A percentile compares a stretch with the other conserved stretches of the same genome.
Evolutionary conservation across 1,140 invertebrate genomes (phyloP).

Genomic region (Caenorhabditis brenneri): DNA sequence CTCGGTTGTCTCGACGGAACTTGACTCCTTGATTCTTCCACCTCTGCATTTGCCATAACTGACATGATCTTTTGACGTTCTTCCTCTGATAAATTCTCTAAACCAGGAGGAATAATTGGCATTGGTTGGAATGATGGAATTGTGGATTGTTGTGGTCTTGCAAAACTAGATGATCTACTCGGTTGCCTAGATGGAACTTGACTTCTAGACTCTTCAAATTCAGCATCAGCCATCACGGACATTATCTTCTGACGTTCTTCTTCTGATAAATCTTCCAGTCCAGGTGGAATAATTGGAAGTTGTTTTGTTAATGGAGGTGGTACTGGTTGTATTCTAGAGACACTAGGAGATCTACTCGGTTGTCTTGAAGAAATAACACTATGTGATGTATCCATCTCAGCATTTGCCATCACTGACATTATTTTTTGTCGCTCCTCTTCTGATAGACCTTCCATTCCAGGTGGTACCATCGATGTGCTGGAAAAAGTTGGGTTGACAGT

Average conservation of each 20-base stretch:
- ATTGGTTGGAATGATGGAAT: background rate
- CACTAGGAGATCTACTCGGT: conserved; percentile 32
- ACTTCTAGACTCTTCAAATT: conserved; percentile 44
- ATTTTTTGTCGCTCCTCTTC: conserved; percentile 67
- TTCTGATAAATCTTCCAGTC: conserved; percentile 58
- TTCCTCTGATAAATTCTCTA: conserved; percentile 67
- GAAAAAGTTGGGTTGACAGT: background rate
- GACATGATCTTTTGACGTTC: conserved; percentile 67
- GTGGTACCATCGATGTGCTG: conserved; percentile 56
- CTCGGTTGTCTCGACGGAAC: background rate
- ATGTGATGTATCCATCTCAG: conserved; percentile 62
- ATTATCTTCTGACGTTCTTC: conserved; percentile 66
- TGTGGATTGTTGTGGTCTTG: background rate
- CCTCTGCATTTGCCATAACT: conserved; percentile 69
- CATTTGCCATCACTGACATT: conserved; percentile 69
- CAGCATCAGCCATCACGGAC: conserved; percentile 64
- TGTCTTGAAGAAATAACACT: conserved; percentile 14
- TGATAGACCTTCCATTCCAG: conserved; percentile 69
- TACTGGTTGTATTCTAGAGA: background rate
- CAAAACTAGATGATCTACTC: conserved; percentile 1
- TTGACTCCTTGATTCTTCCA: conserved; percentile 55
- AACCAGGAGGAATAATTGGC: conserved; percentile 60
- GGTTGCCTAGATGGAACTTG: background rate
- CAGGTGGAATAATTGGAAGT: conserved; percentile 20
- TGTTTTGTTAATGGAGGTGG: background rate